Evolutionary conservation across 2,797 vertebrate species (phyloP).

Genomic region (Clangula hyemalis): DNA sequence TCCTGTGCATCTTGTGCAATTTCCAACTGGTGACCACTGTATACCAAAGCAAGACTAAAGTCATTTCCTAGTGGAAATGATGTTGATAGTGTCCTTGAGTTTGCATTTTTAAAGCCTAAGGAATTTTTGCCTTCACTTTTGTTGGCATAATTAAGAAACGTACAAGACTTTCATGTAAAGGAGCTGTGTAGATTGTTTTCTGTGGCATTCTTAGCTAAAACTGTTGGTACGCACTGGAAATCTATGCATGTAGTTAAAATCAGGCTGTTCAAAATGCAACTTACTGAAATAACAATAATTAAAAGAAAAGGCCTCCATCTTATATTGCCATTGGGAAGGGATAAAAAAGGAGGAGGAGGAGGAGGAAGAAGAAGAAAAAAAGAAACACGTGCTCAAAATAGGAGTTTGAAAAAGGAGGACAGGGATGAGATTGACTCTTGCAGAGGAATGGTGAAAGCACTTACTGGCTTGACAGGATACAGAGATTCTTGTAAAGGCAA

Average conservation of each 20-base stretch:
- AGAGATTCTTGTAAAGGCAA: background rate
- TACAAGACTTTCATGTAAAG: background rate
- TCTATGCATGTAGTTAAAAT: background rate
- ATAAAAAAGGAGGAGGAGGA: background rate
- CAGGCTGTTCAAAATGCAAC: background rate
- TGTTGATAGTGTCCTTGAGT: background rate
- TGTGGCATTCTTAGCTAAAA: background rate
- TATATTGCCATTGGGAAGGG: background rate
- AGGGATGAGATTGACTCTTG: background rate
- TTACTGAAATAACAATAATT: background rate
- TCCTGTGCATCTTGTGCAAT: conserved; percentile 37
- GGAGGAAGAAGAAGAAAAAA: background rate
- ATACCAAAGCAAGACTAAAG: background rate
- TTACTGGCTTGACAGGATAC: background rate
- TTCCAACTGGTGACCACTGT: background rate
- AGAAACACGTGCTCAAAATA: background rate
- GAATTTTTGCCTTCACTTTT: background rate
- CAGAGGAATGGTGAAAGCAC: background rate
- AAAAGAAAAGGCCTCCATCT: background rate
- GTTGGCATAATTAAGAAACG: background rate
- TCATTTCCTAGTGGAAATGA: background rate
- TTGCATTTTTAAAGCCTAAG: background rate
- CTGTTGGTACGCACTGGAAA: background rate
- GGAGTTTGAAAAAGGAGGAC: background rate
- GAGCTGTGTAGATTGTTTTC: background rate